These are phyloP conservation scores for Scaptomyza montana DNA, from an alignment of 1,140 invertebrate genomes.

Conservation along the genomic window DNA sequence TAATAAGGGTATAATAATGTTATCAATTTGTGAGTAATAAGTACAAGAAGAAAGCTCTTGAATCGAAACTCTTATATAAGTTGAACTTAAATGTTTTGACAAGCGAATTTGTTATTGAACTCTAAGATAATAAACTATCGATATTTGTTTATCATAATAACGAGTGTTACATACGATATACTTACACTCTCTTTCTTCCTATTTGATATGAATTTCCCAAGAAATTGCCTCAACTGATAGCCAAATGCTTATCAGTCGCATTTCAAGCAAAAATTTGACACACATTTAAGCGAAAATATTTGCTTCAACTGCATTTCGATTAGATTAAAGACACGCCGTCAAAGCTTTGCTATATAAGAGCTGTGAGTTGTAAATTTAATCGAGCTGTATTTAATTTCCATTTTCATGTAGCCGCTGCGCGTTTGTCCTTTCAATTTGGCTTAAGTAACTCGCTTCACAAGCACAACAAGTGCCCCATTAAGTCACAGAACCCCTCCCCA, in stretches of 20 bases:
- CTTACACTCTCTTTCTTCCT: neutral
- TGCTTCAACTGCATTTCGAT: conserved; percentile 36
- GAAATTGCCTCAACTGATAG: neutral
- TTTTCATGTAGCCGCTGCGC: conserved; percentile 36
- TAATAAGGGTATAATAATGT: no score
- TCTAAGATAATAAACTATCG: no score
- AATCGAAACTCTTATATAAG: no score
- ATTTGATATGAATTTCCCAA: no score
- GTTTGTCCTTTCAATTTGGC: conserved; percentile 63
- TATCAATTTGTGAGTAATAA: no score
- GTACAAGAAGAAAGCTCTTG: no score
- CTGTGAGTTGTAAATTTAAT: no score
- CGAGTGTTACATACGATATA: no score
- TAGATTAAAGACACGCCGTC: conserved; percentile 34
- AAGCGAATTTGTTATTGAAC: no score
- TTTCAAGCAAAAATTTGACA: conserved; percentile 25
- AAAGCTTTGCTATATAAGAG: no score
- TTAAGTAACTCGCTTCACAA: conserved; percentile 57
- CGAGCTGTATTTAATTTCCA: neutral
- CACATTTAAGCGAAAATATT: conserved; percentile 40
- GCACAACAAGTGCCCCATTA: conserved; percentile 79
- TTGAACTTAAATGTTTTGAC: no score
- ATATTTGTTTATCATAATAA: no score
- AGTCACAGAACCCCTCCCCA: conserved; percentile 4
- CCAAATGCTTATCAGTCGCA: conserved; percentile 25